Base-by-base conservation (phyloP, 1,140 invertebrate species). In the Drosophila baimaii region DNA sequence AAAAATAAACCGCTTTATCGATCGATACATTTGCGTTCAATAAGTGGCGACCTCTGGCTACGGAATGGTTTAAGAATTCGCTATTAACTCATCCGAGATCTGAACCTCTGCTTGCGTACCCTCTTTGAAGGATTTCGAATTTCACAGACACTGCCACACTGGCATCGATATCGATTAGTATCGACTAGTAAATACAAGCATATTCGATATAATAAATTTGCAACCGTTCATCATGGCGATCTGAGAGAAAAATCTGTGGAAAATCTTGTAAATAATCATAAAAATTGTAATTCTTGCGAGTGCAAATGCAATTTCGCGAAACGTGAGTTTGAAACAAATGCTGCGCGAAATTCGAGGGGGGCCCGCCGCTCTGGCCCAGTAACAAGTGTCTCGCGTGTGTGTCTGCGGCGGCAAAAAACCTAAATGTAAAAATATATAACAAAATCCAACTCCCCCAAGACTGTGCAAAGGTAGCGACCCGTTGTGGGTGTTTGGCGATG, bases 251-350 rank as follows among this genome's bases (percentile, higher is more conserved):
- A 69, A 69, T 66, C 64, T 65, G 63, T 65, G 65, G 82, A 84
- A 84, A 84, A 84, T 86, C 78, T 84, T 85, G 82, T 85, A 85
- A 85, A 85, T 85, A 83, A 84, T 84, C 80, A 73, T 68, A 66
- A 61, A 77, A 83, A 68, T 83, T 83, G 70, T 82, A 86, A 81
- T 85, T 86, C 52, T 74, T 61, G 69, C 78, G 77, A 86, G 81
- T 59, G 79, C 66, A 78, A 74, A 81, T 71, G 68, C 68, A 69
- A 81, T 64, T 71, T 46, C 55, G 81, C 58, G 63, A 86, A 83
- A 65, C 65, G 82, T 75, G 73, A 78, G 81, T 85, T 79, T 54
- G 43, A 51, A 63, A 52, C 41, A 73, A 61, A 51, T 33, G 52
- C 43, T 56, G 46, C 31, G 54, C 41, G n/a, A 31, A 72, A 57